A percentile compares a stretch with the other conserved stretches of the same genome.
These are phyloP conservation scores for Syngnathus rostellatus DNA, from an alignment of 2,797 vertebrate genomes.

Conservation along the genomic window DNA sequence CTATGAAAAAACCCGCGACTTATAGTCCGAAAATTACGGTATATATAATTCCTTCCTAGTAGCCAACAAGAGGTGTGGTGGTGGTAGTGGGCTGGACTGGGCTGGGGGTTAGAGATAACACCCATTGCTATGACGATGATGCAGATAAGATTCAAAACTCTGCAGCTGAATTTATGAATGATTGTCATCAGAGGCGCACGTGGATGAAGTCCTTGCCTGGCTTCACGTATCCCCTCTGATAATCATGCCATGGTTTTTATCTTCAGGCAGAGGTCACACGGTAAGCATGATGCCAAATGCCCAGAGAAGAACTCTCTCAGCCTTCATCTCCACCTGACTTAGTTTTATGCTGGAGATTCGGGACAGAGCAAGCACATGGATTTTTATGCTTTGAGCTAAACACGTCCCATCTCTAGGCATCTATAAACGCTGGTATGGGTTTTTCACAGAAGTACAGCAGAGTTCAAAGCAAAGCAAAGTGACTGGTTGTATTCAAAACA, in stretches of 20 bases:
- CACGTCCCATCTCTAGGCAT: neutral
- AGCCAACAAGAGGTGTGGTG: slow-evolving; percentile 32
- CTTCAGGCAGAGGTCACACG: slow-evolving; percentile 17
- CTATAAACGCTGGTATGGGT: neutral
- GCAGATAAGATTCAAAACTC: slow-evolving; percentile 40
- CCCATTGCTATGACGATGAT: slow-evolving; percentile 36
- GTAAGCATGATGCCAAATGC: neutral
- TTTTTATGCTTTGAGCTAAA: neutral
- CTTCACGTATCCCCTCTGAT: slow-evolving; percentile 27
- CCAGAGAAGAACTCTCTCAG: neutral
- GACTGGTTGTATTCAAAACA: neutral
- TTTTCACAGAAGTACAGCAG: neutral
- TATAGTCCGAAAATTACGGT: too few species aligned
- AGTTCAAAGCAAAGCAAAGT: neutral
- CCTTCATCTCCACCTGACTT: neutral
- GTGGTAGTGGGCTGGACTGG: neutral
- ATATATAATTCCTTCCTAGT: slow-evolving; percentile 51
- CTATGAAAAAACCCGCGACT: too few species aligned
- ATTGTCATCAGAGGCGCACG: slow-evolving; percentile 63
- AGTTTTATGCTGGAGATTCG: neutral
- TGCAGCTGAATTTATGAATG: slow-evolving; percentile 64
- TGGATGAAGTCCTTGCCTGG: slow-evolving; percentile 39
- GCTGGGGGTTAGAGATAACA: slow-evolving; percentile 33
- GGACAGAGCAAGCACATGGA: neutral
- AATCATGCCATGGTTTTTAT: slow-evolving; percentile 8